phyloP scores from a whole-genome alignment of 2,113 vertebrate species.

The Leucosticte australis region DNA sequence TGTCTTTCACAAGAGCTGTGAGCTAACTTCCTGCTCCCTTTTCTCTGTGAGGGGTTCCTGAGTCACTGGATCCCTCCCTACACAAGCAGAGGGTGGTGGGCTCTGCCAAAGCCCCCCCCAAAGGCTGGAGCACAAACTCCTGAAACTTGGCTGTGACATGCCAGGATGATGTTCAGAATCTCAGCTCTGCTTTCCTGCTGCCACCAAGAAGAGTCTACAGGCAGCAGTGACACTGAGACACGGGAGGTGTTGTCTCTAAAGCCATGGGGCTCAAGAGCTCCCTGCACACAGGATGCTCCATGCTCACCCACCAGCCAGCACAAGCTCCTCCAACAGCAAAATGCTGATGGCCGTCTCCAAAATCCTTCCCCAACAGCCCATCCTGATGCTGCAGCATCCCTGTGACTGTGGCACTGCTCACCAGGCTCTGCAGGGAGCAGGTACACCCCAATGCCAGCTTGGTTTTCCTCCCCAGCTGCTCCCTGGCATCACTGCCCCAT shows the following conservation, averaged over 20 bases:
- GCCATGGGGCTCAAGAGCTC: background rate
- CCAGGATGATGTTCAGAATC: background rate
- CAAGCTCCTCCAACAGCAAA: background rate
- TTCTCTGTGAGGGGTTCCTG: background rate
- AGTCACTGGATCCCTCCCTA: background rate
- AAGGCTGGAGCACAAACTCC: background rate
- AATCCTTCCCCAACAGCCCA: background rate
- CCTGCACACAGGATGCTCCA: background rate
- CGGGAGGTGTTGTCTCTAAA: accelerated
- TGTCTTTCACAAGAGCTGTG: conserved; percentile 40
- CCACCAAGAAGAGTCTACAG: background rate
- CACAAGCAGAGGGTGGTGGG: background rate
- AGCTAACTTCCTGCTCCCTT: conserved; percentile 9
- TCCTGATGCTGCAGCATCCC: background rate
- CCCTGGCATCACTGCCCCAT: background rate
- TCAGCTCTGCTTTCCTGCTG: background rate
- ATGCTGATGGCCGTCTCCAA: background rate
- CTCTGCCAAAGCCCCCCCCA: background rate
- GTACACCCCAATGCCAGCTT: background rate
- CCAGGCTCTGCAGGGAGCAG: background rate
- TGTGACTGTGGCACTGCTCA: background rate
- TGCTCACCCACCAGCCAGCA: accelerated
- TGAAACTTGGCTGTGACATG: accelerated
- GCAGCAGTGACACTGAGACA: background rate
- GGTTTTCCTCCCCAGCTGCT: background rate